Evolutionary conservation across 2,888 invertebrate genomes (phyloP).

Genomic region (Trisateles emortualis): DNA sequence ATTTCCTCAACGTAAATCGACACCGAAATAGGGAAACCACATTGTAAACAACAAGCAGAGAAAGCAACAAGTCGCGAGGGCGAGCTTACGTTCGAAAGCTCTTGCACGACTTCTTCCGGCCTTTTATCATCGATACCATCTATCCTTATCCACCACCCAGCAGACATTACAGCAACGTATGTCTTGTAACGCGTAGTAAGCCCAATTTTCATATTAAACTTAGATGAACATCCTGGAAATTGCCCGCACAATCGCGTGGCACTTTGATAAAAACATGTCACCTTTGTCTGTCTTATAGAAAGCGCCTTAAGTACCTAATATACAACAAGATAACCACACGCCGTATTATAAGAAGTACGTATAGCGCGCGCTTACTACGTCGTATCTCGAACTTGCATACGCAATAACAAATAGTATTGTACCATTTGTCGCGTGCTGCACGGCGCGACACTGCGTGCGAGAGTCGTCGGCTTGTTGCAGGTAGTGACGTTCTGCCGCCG

Average conservation of each 20-base stretch:
- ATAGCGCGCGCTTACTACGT: slow-evolving; percentile 55
- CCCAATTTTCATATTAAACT: slow-evolving; percentile 32
- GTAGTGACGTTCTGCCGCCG: slow-evolving; percentile 60
- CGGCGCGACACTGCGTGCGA: slow-evolving; percentile 45
- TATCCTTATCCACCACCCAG: slow-evolving; percentile 52
- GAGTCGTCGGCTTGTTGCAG: slow-evolving; percentile 46
- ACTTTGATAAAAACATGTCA: slow-evolving; percentile 30
- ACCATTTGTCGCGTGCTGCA: slow-evolving; percentile 62
- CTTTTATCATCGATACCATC: slow-evolving; percentile 61
- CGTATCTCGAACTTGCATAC: slow-evolving; percentile 55
- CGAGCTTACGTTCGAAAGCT: slow-evolving; percentile 43
- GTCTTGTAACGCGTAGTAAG: slow-evolving; percentile 42
- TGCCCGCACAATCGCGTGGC: slow-evolving; percentile 14
- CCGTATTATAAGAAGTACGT: slow-evolving; percentile 23
- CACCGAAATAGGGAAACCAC: slow-evolving; percentile 60
- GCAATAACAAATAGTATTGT: slow-evolving; percentile 64
- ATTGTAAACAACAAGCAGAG: slow-evolving; percentile 65
- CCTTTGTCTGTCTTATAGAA: slow-evolving; percentile 21
- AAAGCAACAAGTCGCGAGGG: slow-evolving; percentile 77
- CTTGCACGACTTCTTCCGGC: slow-evolving; percentile 63
- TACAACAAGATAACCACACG: slow-evolving; percentile 26
- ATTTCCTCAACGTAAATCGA: slow-evolving; percentile 54
- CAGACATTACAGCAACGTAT: slow-evolving; percentile 40
- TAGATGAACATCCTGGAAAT: slow-evolving; percentile 26
- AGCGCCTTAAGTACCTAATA: slow-evolving; percentile 21